Evolutionary conservation across 2,888 invertebrate species (phyloP).

Genomic region (Drosophila siamana): DNA sequence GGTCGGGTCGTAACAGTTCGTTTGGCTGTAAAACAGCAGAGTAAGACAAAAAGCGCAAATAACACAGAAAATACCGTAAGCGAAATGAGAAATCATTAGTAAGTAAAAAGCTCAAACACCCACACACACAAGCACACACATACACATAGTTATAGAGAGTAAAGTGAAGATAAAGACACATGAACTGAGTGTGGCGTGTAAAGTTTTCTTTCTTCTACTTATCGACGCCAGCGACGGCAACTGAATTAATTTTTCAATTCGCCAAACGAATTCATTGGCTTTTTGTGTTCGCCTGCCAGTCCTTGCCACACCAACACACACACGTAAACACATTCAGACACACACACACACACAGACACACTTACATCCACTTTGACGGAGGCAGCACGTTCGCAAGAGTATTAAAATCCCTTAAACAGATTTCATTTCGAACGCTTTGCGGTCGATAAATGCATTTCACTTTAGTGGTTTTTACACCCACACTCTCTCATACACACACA

Average conservation of each 20-base stretch:
- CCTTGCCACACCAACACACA: constrained; percentile 28
- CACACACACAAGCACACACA: constrained; percentile 24
- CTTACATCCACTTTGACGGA: constrained; percentile 7
- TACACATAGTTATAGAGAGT: constrained; percentile 15
- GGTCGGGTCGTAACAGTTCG: not conserved
- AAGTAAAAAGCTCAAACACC: constrained; percentile 68
- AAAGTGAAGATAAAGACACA: constrained; percentile 69
- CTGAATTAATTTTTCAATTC: constrained; percentile 84
- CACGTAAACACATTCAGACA: constrained; percentile 11
- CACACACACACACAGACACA: constrained; percentile 13
- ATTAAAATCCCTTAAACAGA: constrained; percentile 83
- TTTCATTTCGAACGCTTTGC: constrained; percentile 83
- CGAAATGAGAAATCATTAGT: constrained; percentile 81
- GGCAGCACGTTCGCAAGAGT: constrained; percentile 75
- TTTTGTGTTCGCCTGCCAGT: constrained; percentile 66
- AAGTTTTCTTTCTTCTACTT: constrained; percentile 76
- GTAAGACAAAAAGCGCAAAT: constrained; percentile 80
- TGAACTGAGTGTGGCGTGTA: constrained; percentile 63
- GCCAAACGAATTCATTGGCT: constrained; percentile 83
- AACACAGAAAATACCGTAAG: constrained; percentile 75
- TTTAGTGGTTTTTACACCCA: constrained; percentile 76
- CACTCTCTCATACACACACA: constrained; percentile 17
- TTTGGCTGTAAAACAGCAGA: constrained; percentile 62
- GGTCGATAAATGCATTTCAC: constrained; percentile 83
- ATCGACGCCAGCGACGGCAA: constrained; percentile 78